These are phyloP conservation scores for Gastrophysa polygoni DNA, from an alignment of 2,888 invertebrate species.

Conservation along the genomic window DNA sequence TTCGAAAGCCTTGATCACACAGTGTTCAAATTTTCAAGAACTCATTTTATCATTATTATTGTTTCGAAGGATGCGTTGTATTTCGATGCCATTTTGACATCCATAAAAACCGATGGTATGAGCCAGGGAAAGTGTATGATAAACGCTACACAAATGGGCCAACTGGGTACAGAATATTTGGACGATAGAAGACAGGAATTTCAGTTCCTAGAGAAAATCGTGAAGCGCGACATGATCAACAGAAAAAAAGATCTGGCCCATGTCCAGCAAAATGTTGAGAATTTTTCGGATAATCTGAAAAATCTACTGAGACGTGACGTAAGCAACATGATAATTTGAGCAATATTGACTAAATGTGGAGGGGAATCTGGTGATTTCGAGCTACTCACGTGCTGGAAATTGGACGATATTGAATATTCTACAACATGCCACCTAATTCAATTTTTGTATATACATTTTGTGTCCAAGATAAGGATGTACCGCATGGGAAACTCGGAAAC, in stretches of 20 bases:
- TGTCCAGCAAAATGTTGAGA: conserved; percentile 57
- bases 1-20: too few relatives aligned
- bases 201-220: conserved; percentile 63
- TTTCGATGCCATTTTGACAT: conserved; percentile 67
- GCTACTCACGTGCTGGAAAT: too few relatives aligned
- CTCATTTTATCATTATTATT: not conserved
- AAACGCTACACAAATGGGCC: conserved; percentile 69
- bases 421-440: too few relatives aligned
- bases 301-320: conserved; percentile 59
- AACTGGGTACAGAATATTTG: conserved; percentile 70
- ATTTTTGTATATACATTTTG: too few relatives aligned
- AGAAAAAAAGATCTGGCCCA: conserved; percentile 63
- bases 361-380: too few relatives aligned
- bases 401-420: too few relatives aligned
- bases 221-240: conserved; percentile 68
- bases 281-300: conserved; percentile 57
- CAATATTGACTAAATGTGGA: too few relatives aligned
- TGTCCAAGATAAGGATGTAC: too few relatives aligned
- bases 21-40: too few relatives aligned
- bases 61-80: conserved; percentile 66
- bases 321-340: conserved; percentile 26
- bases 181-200: conserved; percentile 69
- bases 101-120: conserved; percentile 64
- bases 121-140: conserved; percentile 68
- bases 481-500: too few relatives aligned